Evolutionary conservation across 53 echinoderm and acorn worm genomes (phyloP).

Genomic region (Pentamera pediparva): DNA sequence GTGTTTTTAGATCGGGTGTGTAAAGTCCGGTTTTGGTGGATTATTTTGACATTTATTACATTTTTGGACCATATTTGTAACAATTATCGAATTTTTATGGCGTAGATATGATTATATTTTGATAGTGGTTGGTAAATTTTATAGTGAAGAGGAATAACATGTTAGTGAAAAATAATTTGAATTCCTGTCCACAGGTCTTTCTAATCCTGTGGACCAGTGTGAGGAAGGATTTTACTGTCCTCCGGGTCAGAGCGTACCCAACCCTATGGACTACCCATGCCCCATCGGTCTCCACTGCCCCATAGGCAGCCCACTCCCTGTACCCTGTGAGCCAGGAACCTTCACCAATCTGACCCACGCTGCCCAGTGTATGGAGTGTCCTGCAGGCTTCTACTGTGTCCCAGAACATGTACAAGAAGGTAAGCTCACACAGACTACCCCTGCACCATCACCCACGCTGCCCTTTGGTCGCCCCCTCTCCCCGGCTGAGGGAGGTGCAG

Average conservation of each 20-base stretch:
- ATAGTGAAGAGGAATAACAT: too few relatives aligned
- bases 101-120: too few relatives aligned
- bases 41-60: neutral
- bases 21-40: too few relatives aligned
- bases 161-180: neutral
- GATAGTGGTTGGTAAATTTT: too few relatives aligned
- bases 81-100: too few relatives aligned
- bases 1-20: too few relatives aligned
- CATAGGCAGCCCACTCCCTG: slow-evolving; percentile 80
- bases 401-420: slow-evolving; percentile 94
- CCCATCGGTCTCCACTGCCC: slow-evolving; percentile 93
- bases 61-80: neutral
- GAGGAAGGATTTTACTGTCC: slow-evolving; percentile 93
- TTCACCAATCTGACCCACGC: slow-evolving; percentile 88
- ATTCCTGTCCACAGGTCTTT: slow-evolving; percentile 59
- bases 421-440: too few relatives aligned
- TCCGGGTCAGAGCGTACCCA: slow-evolving; percentile 86
- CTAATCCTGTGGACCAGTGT: slow-evolving; percentile 69
- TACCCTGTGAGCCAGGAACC: slow-evolving; percentile 83
- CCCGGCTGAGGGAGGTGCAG: too few relatives aligned
- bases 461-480: too few relatives aligned
- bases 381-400: slow-evolving; percentile 90
- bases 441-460: too few relatives aligned
- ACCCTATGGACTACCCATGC: slow-evolving; percentile 84
- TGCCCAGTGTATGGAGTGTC: slow-evolving; percentile 71